phyloP scores from a whole-genome alignment of 2,113 vertebrate species.

The Pseudopipra pipra region DNA sequence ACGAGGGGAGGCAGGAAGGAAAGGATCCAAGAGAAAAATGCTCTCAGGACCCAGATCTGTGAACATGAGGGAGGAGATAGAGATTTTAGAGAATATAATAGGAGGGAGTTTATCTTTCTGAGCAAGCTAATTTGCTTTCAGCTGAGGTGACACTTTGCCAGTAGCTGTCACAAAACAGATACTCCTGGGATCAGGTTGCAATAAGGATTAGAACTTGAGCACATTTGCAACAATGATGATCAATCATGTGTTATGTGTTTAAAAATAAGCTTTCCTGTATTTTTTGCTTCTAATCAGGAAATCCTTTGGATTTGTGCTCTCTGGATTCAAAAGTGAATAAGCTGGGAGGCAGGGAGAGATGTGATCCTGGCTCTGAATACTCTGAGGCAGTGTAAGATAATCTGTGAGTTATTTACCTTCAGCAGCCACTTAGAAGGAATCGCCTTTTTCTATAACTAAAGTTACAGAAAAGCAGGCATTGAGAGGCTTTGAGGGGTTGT shows the following conservation, averaged over 20 bases:
- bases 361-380: neutral
- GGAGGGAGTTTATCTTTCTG: neutral
- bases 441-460: neutral
- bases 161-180: neutral
- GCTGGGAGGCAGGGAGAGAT: neutral
- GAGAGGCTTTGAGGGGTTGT: neutral
- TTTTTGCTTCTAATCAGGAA: neutral
- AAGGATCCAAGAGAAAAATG: neutral
- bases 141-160: neutral
- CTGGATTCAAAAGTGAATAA: neutral
- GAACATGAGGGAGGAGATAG: neutral
- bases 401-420: neutral
- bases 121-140: neutral
- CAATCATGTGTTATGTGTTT: neutral
- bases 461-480: neutral
- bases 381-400: neutral
- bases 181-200: neutral
- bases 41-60: neutral
- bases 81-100: neutral
- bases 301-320: neutral
- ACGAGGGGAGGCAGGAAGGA: neutral
- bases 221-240: neutral
- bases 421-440: neutral
- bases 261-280: neutral
- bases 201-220: neutral